A percentile compares a stretch with the other conserved stretches of the same genome.
These are phyloP conservation scores for Vanacampus margaritifer DNA, from an alignment of 2,113 vertebrate genomes.

Conservation along the genomic window DNA sequence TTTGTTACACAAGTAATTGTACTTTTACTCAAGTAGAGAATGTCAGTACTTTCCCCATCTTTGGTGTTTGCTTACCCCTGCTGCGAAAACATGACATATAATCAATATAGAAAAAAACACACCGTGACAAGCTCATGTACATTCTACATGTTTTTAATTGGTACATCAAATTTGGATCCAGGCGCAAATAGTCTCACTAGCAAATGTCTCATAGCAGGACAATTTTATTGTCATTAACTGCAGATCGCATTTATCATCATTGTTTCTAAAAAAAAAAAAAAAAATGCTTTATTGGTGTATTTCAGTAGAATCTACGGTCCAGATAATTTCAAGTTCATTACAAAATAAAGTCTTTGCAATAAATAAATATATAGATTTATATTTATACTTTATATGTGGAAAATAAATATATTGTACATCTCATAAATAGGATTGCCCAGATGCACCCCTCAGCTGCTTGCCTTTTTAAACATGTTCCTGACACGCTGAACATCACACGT, in stretches of 20 bases:
- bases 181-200: conserved; percentile 66
- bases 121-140: conserved; percentile 34
- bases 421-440: conserved; percentile 98
- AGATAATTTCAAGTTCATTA: conserved; percentile 78
- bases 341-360: conserved; percentile 91
- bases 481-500: conserved; percentile 75
- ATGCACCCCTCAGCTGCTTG: conserved; percentile 91
- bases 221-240: conserved; percentile 88
- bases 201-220: conserved; percentile 74
- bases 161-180: conserved; percentile 55
- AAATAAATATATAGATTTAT: conserved; percentile 99
- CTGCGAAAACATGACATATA: too few species aligned
- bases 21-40: too few species aligned
- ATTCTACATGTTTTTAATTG: conserved; percentile 69
- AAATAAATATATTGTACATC: conserved; percentile 99
- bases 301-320: conserved; percentile 80
- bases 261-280: too few species aligned
- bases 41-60: too few species aligned
- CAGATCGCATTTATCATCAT: conserved; percentile 58
- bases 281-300: conserved; percentile 49
- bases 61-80: too few species aligned
- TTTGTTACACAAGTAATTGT: too few species aligned
- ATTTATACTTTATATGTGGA: conserved; percentile 96
- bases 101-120: conserved; percentile 6
- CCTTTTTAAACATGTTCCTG: conserved; percentile 79